phyloP scores from a whole-genome alignment of 2,888 invertebrate species.

The Anorthoa munda region DNA sequence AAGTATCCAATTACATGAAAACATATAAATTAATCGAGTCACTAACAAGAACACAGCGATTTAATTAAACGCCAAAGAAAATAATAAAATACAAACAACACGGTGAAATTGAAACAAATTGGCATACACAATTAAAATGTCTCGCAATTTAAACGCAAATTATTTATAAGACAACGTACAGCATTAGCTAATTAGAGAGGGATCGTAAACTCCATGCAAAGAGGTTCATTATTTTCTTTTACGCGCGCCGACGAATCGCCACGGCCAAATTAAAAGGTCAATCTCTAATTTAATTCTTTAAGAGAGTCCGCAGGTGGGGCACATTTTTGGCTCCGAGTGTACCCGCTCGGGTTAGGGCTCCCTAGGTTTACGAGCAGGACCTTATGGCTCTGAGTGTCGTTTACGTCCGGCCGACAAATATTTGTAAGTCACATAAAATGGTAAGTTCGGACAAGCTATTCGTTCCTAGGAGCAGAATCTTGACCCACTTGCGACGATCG shows the following conservation, averaged over 20 bases:
- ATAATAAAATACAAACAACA: constrained; percentile 42
- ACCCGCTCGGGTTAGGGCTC: constrained; percentile 32
- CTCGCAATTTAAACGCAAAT: constrained; percentile 63
- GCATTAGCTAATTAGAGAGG: constrained; percentile 72
- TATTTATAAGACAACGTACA: constrained; percentile 65
- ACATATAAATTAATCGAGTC: constrained; percentile 30
- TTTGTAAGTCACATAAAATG: constrained; percentile 46
- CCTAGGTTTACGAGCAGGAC: constrained; percentile 52
- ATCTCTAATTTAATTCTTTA: constrained; percentile 71
- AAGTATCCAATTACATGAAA: constrained; percentile 27
- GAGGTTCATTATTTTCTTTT: constrained; percentile 74
- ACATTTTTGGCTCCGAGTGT: constrained; percentile 44
- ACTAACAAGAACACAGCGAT: constrained; percentile 38
- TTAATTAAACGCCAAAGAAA: constrained; percentile 51
- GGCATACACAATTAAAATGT: constrained; percentile 60
- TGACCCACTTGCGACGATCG: constrained; percentile 55
- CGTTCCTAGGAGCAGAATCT: constrained; percentile 35
- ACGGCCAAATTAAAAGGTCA: constrained; percentile 68
- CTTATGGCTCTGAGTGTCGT: constrained; percentile 35
- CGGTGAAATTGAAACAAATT: constrained; percentile 54
- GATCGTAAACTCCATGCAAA: constrained; percentile 66
- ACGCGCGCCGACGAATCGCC: constrained; percentile 58
- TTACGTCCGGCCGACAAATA: constrained; percentile 48
- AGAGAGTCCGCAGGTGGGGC: constrained; percentile 54
- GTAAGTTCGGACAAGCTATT: constrained; percentile 30